Base-by-base conservation (phyloP, 2,797 vertebrate species). In the Poecilia velifera region DNA sequence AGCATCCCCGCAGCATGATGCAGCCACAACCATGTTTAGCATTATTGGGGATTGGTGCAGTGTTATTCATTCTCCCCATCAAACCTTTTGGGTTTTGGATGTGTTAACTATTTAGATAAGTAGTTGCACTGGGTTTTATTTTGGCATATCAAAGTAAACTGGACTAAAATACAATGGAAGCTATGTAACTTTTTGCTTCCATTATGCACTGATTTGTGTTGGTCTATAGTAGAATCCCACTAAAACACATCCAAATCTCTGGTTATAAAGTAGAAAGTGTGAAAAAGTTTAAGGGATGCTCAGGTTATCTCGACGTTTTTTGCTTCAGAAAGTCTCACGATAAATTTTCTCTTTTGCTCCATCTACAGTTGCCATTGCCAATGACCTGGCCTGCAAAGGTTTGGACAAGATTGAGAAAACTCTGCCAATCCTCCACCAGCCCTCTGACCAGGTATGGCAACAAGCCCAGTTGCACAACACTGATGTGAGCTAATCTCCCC, bases 341-440 rank as follows among this genome's bases (percentile, higher is more conserved):
- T 12, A 28, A 31, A 9, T 39, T 12, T 6, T 68, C 57, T 6
- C 36, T 49, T 53, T n/a, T 31, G 66, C 77, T 59, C 39, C 12
- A 12, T 79, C 43, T 47, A 2, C 87, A 99, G 98, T 99, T 94
- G 94, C 96, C 22, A 87, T 96, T 84, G 98, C 97, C 91, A 99
- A 99, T 82, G 93, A 89, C 83, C 95, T 98, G 86, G 97, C 97
- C 0, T 99, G 98, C 78, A 96, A 97, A 91, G 97, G 97, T 85
- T 92, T 99, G 83, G 98, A 99, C 93, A 97, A 92, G 92, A 97
- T 99, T 73, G 97, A 99, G 95, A 96, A 96, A 88, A 96, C 93
- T n/a, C 87, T 98, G 80, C 98, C 97, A 12, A 96, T 99, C 84
- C 94, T 99, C 51, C 96, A 96, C 80, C 97, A 97, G 89, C 96